Evolutionary conservation across 2,888 invertebrate genomes (phyloP).

Genomic region (Lordiphosa andalusiaca): DNA sequence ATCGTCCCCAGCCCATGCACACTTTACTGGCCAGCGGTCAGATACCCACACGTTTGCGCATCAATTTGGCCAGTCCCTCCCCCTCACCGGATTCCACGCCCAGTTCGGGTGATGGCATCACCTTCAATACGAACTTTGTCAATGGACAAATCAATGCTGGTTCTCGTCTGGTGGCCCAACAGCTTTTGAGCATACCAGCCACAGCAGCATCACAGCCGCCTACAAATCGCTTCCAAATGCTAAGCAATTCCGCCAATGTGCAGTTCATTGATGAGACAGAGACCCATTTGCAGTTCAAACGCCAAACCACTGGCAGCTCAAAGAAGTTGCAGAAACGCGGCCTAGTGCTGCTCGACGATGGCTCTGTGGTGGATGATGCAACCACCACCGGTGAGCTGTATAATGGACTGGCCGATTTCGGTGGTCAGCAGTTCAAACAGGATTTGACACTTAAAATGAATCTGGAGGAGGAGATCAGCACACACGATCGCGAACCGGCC

Average conservation of each 20-base stretch:
- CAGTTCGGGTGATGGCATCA: conserved; percentile 40
- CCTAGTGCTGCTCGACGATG: conserved; percentile 84
- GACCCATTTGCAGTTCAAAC: conserved; percentile 75
- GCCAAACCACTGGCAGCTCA: conserved; percentile 22
- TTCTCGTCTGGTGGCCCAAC: conserved; percentile 83
- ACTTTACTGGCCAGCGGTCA: conserved; percentile 84
- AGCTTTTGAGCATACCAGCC: conserved; percentile 77
- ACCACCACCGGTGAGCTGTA: conserved; percentile 35
- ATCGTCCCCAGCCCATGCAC: conserved; percentile 81
- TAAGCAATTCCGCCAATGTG: conserved; percentile 83
- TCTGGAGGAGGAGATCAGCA: conserved; percentile 80
- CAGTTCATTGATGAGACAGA: conserved; percentile 83
- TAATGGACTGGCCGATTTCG: conserved; percentile 86
- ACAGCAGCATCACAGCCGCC: not conserved
- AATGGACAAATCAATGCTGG: conserved; percentile 84
- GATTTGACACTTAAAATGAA: conserved; percentile 81
- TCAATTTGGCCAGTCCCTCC: conserved; percentile 81
- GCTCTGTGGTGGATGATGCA: conserved; percentile 84
- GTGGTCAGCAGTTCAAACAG: conserved; percentile 84
- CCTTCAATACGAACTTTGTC: conserved; percentile 82
- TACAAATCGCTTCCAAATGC: conserved; percentile 54
- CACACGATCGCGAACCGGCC: conserved; percentile 89
- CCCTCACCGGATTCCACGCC: conserved; percentile 3
- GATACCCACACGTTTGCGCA: conserved; percentile 82
- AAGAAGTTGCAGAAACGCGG: conserved; percentile 83